Evolutionary conservation across 1,140 invertebrate genomes (phyloP), one percentile per base, ranked within the genome.

Genomic region (Leptinotarsa lineolata): DNA sequence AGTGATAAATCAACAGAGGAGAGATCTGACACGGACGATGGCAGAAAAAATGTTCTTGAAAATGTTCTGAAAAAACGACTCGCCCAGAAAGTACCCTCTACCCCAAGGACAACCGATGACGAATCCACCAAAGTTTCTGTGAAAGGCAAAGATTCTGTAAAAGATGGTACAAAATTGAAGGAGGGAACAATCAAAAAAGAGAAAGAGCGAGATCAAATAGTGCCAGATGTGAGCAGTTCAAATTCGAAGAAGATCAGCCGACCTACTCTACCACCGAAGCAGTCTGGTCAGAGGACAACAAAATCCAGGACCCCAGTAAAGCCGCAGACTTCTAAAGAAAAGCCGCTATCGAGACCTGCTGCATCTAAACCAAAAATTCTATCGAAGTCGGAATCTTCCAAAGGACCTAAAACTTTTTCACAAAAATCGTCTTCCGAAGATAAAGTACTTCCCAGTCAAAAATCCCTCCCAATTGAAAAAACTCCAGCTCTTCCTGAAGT

Each of bases 151-250:
- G 30, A 39, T 39, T 39, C 2, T 2, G 20, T 11, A 76, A 69
- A 48, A 69, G 70, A 71, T 64, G 16, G 61, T 70, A 67, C 65
- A 69, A 20, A 61, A 72, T 5, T 63, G 13, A 20, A 16, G 48
- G 48, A 54, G 12, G 48, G n/a, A 54, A 13, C n/a, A 5, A 18
- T 30, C 4, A 71, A 73, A 68, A 72, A 70, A 64, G 71, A 70
- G 12, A 80, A 76, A 72, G 83, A 83, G 75, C 83, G 83, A 72
- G 88, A 89, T 81, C 88, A 89, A 83, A 89, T 89, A 76, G 88
- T 89, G 4, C 88, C 88, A 18, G 88, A 89, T 80, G 87, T 89
- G 65, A 86, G 4, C 45, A 22, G 59, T 22, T 74, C 65, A 44
- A 82, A 76, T 72, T 18, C 73, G 12, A 82, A 79, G 68, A 81